Conservation (phyloP, 2,888 invertebrate species). For the Seira musarum region DNA sequence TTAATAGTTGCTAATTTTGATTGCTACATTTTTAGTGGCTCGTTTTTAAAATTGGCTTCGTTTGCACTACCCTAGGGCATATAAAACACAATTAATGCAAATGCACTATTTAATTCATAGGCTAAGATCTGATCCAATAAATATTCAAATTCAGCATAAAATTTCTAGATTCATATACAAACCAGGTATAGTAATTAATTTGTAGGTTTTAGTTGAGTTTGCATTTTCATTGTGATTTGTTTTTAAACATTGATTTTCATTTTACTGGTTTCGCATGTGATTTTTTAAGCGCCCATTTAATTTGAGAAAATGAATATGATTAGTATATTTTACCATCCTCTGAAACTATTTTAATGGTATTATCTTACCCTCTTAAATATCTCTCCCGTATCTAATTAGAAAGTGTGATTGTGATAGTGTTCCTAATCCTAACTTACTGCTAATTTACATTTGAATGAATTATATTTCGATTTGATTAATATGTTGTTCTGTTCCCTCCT, state of each 20-base stretch:
- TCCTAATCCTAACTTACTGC: slow-evolving; percentile 10
- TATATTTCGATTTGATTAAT: slow-evolving; percentile 73
- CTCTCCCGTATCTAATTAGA: slow-evolving; percentile 33
- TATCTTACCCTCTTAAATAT: neutral
- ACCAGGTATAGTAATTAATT: too few relatives aligned
- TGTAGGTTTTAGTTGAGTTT: neutral
- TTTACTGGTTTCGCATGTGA: slow-evolving; percentile 26
- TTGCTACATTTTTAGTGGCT: neutral
- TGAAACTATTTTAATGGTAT: slow-evolving; percentile 62
- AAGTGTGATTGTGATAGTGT: slow-evolving; percentile 33
- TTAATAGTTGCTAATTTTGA: neutral
- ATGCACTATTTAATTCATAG: neutral
- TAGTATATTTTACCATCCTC: slow-evolving; percentile 69
- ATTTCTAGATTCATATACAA: too few relatives aligned
- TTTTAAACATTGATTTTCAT: slow-evolving; percentile 50
- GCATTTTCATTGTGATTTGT: slow-evolving; percentile 28
- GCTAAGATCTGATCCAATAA: too few relatives aligned
- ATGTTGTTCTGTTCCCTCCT: slow-evolving; percentile 29
- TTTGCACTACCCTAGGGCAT: neutral
- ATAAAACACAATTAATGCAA: neutral
- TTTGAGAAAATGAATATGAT: neutral
- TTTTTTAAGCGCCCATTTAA: neutral
- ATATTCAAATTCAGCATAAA: too few relatives aligned
- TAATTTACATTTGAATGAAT: neutral
- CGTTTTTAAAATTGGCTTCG: slow-evolving; percentile 5